Evolutionary conservation across 2,797 vertebrate species (phyloP).

Genomic region (Tolypeutes matacus): DNA sequence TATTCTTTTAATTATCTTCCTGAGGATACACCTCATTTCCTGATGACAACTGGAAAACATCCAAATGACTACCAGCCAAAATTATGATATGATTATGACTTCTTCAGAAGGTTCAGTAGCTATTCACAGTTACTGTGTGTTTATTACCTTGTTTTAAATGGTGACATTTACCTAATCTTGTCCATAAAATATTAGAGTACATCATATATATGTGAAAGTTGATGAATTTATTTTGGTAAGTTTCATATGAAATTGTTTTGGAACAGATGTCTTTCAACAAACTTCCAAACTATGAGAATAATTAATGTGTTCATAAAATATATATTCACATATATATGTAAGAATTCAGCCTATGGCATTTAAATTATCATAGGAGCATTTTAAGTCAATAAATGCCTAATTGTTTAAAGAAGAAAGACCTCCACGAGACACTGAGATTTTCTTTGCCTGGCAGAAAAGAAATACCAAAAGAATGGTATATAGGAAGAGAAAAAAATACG

Average conservation of each 20-base stretch:
- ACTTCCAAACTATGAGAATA: neutral
- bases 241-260: neutral
- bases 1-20: conserved; percentile 76
- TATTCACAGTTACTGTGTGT: neutral
- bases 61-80: conserved; percentile 37
- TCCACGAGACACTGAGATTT: neutral
- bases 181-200: neutral
- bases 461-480: neutral
- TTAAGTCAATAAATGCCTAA: neutral
- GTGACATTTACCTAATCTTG: neutral
- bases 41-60: conserved; percentile 60
- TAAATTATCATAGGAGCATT: neutral
- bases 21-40: conserved; percentile 65
- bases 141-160: conserved; percentile 53
- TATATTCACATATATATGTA: neutral
- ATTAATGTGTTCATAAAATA: neutral
- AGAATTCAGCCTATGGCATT: neutral
- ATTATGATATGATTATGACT: conserved; percentile 30
- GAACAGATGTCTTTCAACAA: neutral
- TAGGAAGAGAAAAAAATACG: neutral
- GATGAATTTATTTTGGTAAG: neutral
- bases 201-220: neutral
- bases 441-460: neutral
- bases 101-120: conserved; percentile 38
- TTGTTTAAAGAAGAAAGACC: neutral